phyloP scores from a whole-genome alignment of 1,140 invertebrate genomes.

The Liolophura sinensis region DNA sequence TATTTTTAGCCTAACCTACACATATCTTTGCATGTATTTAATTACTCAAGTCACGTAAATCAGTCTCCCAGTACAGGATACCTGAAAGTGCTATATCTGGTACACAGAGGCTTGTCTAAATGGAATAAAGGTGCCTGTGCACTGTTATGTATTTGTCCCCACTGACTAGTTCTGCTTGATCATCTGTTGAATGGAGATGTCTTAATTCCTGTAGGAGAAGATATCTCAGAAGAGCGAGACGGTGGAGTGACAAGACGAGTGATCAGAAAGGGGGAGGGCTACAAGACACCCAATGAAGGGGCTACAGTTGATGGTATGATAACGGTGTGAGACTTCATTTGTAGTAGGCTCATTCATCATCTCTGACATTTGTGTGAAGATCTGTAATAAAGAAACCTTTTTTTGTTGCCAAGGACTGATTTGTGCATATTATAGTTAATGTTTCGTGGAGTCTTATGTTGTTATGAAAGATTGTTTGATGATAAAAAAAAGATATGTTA shows the following conservation, averaged over 20 bases:
- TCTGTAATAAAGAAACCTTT: no score
- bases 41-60: neutral
- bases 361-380: no score
- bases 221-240: slow-evolving; percentile 82
- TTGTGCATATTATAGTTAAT: no score
- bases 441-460: no score
- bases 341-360: no score
- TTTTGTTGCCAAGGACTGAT: no score
- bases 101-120: neutral
- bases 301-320: slow-evolving; percentile 60
- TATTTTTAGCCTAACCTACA: neutral
- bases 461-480: no score
- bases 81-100: neutral
- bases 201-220: slow-evolving; percentile 67
- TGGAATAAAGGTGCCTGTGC: neutral
- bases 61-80: neutral
- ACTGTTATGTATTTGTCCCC: neutral
- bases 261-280: slow-evolving; percentile 71
- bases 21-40: neutral
- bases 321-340: no score
- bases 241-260: slow-evolving; percentile 77
- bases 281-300: slow-evolving; percentile 76
- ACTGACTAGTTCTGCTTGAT: neutral
- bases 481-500: no score
- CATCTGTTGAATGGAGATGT: neutral